A percentile compares a stretch with the other conserved stretches of the same genome.
Conservation (phyloP, 92 coral and sea anemone genomes). For the Porites divaricata region DNA sequence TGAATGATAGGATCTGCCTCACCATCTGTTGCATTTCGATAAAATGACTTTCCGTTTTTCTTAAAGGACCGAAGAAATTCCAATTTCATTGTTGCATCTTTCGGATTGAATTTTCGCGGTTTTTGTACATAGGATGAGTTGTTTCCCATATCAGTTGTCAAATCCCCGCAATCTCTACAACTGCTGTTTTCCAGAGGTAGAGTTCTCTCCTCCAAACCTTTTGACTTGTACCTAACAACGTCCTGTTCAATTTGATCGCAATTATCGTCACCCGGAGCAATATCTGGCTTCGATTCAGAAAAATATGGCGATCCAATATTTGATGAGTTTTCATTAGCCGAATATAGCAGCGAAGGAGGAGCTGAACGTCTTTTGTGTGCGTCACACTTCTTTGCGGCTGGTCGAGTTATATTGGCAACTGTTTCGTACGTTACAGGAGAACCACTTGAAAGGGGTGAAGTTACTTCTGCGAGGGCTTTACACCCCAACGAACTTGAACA, state of each 20-base stretch:
- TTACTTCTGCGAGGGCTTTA: background rate
- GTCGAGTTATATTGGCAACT: conserved; percentile 24
- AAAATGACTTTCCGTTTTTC: conserved; percentile 24
- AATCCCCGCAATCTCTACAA: background rate
- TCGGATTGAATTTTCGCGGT: conserved; percentile 34
- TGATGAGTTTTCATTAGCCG: conserved; percentile 19
- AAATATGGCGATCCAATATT: conserved; percentile 47
- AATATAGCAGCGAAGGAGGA: conserved; percentile 39
- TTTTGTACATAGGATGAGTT: conserved; percentile 36
- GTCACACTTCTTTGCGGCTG: conserved; percentile 43
- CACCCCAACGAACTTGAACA: conserved; percentile 10
- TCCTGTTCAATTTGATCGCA: conserved; percentile 13
- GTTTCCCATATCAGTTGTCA: conserved; percentile 45
- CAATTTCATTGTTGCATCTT: conserved; percentile 29
- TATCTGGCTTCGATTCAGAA: conserved; percentile 23
- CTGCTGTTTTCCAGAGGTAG: background rate
- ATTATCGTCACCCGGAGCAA: conserved; percentile 24
- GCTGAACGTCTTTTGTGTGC: conserved; percentile 30
- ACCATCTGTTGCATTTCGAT: conserved; percentile 18
- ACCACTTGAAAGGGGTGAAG: conserved; percentile 11
- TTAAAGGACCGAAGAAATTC: conserved; percentile 29
- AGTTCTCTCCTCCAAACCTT: conserved; percentile 1
- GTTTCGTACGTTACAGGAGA: conserved; percentile 1
- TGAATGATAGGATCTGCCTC: conserved; percentile 36
- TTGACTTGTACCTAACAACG: background rate